Evolutionary conservation across 2,888 invertebrate species (phyloP).

Genomic region (Chrysomela aeneicollis): DNA sequence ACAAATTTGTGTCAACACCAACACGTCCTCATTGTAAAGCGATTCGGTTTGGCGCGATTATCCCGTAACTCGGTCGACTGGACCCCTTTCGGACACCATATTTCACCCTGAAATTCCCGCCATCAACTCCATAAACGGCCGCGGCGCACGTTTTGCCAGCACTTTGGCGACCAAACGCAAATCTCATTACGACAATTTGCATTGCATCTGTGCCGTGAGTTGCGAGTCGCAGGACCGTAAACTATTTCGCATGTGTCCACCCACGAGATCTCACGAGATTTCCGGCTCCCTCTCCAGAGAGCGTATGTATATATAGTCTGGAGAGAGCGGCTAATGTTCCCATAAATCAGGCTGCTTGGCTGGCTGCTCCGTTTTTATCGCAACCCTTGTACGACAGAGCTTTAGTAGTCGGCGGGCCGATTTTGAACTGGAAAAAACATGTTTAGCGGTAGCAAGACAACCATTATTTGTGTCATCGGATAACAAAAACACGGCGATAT

Average conservation of each 20-base stretch:
- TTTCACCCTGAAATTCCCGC: no score
- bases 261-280: not conserved
- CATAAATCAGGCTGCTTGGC: conserved; percentile 21
- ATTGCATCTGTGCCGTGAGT: not conserved
- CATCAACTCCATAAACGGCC: no score
- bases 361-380: not conserved
- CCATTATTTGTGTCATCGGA: not conserved
- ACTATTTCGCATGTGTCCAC: not conserved
- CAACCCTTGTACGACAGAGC: not conserved
- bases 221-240: conserved; percentile 15
- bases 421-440: not conserved
- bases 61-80: no score
- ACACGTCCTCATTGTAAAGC: no score
- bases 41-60: no score
- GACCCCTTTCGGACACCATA: no score
- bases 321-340: conserved; percentile 28
- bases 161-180: not conserved
- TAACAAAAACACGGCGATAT: not conserved
- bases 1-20: no score
- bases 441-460: not conserved
- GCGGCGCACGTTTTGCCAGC: no score
- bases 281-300: not conserved
- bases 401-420: not conserved
- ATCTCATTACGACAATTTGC: not conserved
- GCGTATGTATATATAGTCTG: not conserved